Base-by-base conservation (phyloP, 2,888 invertebrate genomes). In the Eugnorisma glareosa region DNA sequence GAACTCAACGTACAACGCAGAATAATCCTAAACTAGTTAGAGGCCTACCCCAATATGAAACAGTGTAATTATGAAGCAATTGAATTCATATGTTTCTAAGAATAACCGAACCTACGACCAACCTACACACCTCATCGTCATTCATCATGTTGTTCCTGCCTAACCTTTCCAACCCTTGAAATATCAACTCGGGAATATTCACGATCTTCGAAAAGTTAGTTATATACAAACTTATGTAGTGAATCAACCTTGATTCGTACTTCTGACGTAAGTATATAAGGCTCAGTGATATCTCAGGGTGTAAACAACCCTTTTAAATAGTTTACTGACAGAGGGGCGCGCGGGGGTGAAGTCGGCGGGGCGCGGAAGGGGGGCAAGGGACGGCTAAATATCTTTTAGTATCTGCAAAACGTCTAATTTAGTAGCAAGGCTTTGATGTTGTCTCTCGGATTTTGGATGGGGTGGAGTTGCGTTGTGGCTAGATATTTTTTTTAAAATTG, bases 231-330 rank as follows among this genome's bases (percentile, higher is more conserved):
- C 43, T 43, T 84, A 77, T 66, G 35, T 75, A 77, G 54, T 66
- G 74, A 73, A 80, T 75, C 77, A 82, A 85, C 78, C 81, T 77
- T 84, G 73, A 54, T 59, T 57, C 57, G 72, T 66, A 72, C 78
- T 87, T 82, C 61, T 89, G 82, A 79, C 71, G 59, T 78, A 79
- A 75, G 75, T 83, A 86, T 66, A 88, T 82, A 84, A 85, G 74
- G 73, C 78, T 84, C 74, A 72, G 79, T 85, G 83, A 86, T 88
- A 90, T 89, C 90, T 90, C 86, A 91, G 92, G 91, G 94, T 93
- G 94, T 93, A 93, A 94, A 95, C 93, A 94, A 95, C 94, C 95
- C 95, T 95, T 95, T 95, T 93, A 94, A 94, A 94, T 95, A 95
- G 95, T 95, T 94, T 86, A 89, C 92, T 91, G 93, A 92, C 91